Evolutionary conservation across 2,797 vertebrate species (phyloP), one percentile per base, ranked within the genome.

Genomic region (Spinus olivaceus): DNA sequence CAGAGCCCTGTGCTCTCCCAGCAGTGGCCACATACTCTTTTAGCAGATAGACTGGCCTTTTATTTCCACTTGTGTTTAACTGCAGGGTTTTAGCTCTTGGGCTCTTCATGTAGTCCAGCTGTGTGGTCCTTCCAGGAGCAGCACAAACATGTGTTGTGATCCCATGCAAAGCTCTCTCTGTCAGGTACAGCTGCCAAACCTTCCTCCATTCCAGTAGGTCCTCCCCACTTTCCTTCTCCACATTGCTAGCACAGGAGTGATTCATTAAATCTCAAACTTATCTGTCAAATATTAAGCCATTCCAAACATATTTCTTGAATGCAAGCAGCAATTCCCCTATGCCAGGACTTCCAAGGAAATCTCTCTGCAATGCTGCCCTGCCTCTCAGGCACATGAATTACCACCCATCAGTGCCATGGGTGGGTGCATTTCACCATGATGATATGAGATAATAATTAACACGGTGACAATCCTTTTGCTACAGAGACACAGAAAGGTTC

Each of bases 131-230:
- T 66, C 56, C 49, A 73, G 56, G 14, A 69, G n/a, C 7, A 14
- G 44, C 20, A 60, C 20, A 65, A 81, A 61, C 13, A 44, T 0
- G 0, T 0, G 0, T 8, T 54, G 32, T 19, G 56, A 82, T 12
- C 25, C 20, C 28, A 51, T 2, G 1, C n/a, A 63, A 44, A 89
- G 41, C 23, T 41, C 12, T 14, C 25, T 14, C 3, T 32, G 35
- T 17, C 74, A 78, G 30, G 22, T 60, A 63, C 25, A 65, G 39
- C 63, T 27, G 18, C 35, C 63, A 86, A 50, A 19, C 13, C 50
- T 46, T 33, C 13, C 59, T 35, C 10, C 24, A 9, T 65, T 74
- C 39, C 61, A 33, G 9, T 2, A 0, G 2, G 2, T 56, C 63
- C 41, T 69, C n/a, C 17, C 12, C 3, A 0, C 39, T 32, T 28